Conservation (phyloP, 2,113 vertebrate species). For the Stercorarius parasiticus region DNA sequence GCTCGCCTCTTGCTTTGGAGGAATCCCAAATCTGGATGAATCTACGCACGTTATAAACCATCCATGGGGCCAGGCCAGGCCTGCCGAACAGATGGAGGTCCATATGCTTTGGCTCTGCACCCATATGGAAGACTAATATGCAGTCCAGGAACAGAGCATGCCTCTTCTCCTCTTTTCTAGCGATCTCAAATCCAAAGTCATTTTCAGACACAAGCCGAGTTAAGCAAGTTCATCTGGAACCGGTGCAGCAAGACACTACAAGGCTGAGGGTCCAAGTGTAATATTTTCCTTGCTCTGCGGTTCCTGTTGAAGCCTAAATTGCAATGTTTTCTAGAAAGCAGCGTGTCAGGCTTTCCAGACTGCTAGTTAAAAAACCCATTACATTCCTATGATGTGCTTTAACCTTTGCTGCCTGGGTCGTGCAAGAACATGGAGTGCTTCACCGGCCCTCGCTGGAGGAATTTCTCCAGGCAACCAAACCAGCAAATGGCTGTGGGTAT, state of each 20-base stretch:
- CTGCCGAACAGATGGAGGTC: conserved; percentile 72
- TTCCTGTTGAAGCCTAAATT: neutral
- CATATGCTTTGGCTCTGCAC: conserved; percentile 75
- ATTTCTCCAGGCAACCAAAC: conserved; percentile 20
- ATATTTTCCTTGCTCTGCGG: conserved; percentile 32
- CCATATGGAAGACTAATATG: conserved; percentile 64
- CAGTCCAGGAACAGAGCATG: conserved; percentile 67
- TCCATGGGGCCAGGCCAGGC: conserved; percentile 71
- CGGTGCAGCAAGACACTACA: neutral
- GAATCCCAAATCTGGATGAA: conserved; percentile 74
- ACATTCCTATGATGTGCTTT: neutral
- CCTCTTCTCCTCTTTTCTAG: conserved; percentile 30
- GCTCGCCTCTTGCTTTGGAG: conserved; percentile 72
- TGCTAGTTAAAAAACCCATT: neutral
- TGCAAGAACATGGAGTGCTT: neutral
- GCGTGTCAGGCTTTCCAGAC: neutral
- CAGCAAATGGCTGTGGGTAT: neutral
- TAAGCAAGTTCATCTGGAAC: conserved; percentile 34
- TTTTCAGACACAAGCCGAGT: neutral
- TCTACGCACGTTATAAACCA: conserved; percentile 67
- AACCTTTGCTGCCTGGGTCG: conserved; percentile 2
- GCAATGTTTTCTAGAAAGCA: conserved; percentile 10
- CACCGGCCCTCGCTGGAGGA: neutral
- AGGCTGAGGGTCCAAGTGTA: neutral
- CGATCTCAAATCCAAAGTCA: conserved; percentile 18